phyloP scores from a whole-genome alignment of 2,888 invertebrate species.

The Hypena proboscidalis region DNA sequence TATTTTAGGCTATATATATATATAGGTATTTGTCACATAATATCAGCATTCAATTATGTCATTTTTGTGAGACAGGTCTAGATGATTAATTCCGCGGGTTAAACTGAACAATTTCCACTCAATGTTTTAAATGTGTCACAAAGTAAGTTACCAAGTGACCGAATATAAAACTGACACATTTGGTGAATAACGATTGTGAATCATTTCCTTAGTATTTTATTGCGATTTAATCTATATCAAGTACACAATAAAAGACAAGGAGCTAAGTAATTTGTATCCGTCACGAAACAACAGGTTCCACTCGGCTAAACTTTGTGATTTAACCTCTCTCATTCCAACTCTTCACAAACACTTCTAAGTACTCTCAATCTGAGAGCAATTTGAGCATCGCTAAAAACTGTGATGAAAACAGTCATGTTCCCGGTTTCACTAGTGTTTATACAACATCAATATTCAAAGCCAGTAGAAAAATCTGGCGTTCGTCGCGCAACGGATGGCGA shows the following conservation, averaged over 20 bases:
- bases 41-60: no score
- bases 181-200: no score
- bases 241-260: constrained; percentile 19
- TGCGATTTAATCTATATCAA: constrained; percentile 19
- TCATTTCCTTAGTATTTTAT: no score
- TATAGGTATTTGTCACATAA: no score
- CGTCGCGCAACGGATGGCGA: constrained; percentile 32
- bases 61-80: no score
- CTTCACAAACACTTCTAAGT: constrained; percentile 37
- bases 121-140: no score
- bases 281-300: constrained; percentile 39
- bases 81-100: no score
- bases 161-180: no score
- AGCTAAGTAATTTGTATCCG: constrained; percentile 35
- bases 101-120: no score
- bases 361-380: constrained; percentile 40
- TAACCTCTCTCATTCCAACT: constrained; percentile 36
- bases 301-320: constrained; percentile 39
- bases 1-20: no score
- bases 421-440: constrained; percentile 52
- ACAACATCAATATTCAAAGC: constrained; percentile 73
- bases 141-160: no score
- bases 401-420: constrained; percentile 42
- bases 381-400: constrained; percentile 44
- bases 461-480: constrained; percentile 65